phyloP scores from a whole-genome alignment of 1,140 invertebrate genomes.

The Lasioglossum albipes region DNA sequence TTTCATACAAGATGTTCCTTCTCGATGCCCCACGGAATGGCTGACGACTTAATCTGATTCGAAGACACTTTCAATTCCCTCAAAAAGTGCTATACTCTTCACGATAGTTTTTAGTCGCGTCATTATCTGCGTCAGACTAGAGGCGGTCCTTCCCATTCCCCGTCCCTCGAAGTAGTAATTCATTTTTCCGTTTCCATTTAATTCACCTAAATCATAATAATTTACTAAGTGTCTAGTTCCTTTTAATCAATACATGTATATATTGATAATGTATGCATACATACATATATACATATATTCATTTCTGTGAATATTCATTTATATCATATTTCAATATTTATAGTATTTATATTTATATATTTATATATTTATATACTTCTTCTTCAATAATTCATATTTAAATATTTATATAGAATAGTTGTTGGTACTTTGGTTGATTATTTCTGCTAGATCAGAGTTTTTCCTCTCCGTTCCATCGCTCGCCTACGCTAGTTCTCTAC shows the following conservation, averaged over 20 bases:
- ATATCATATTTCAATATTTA: constrained; percentile 60
- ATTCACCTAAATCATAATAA: constrained; percentile 75
- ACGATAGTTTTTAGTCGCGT: constrained; percentile 36
- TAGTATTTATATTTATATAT: constrained; percentile 66
- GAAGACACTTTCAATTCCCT: too few species aligned
- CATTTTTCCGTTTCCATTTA: constrained; percentile 52
- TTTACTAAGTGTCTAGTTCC: constrained; percentile 73
- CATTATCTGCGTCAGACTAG: constrained; percentile 53
- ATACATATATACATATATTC: constrained; percentile 42
- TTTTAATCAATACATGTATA: constrained; percentile 66
- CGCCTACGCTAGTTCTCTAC: constrained; percentile 61
- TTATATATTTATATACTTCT: constrained; percentile 66
- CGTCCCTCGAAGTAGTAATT: constrained; percentile 61
- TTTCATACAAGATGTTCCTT: too few species aligned
- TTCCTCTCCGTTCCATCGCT: constrained; percentile 71
- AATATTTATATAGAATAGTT: constrained; percentile 65
- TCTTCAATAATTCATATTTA: constrained; percentile 64
- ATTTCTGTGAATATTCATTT: constrained; percentile 63
- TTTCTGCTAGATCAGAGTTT: constrained; percentile 71
- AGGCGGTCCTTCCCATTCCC: constrained; percentile 33
- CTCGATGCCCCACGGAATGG: too few species aligned
- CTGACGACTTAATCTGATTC: too few species aligned
- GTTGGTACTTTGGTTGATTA: constrained; percentile 75
- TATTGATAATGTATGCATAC: constrained; percentile 37
- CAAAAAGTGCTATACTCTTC: not conserved